Evolutionary conservation across 2,797 vertebrate genomes (phyloP).

Genomic region (Aplochiton taeniatus): DNA sequence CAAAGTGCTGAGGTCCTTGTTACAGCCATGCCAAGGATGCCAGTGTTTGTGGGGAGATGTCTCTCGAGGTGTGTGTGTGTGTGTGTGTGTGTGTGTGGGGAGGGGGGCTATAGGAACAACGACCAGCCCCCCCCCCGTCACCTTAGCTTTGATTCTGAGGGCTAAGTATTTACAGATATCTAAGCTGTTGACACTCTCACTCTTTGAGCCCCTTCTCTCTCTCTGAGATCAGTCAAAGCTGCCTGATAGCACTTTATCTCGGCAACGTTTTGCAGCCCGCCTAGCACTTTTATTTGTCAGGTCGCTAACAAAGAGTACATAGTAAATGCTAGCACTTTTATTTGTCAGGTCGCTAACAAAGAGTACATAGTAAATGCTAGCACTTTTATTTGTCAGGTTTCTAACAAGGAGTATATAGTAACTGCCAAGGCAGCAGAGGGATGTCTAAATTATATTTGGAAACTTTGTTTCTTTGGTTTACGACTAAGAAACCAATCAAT

Average conservation of each 20-base stretch:
- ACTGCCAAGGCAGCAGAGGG: no score
- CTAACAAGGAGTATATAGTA: conserved; percentile 50
- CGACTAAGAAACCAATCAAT: no score
- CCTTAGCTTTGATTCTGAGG: conserved; percentile 67
- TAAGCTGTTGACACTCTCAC: conserved; percentile 70
- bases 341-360: conserved; percentile 72
- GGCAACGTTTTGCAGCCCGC: conserved; percentile 67
- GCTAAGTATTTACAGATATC: conserved; percentile 75
- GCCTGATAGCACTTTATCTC: conserved; percentile 76
- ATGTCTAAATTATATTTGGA: no score
- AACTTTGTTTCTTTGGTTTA: no score
- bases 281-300: conserved; percentile 75
- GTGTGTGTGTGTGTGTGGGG: conserved; percentile 61
- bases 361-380: conserved; percentile 48
- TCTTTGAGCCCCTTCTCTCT: conserved; percentile 71
- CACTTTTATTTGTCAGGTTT: conserved; percentile 73
- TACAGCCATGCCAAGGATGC: no score
- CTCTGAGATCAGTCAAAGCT: conserved; percentile 65
- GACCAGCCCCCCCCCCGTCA: conserved; percentile 59
- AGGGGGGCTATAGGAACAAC: conserved; percentile 59
- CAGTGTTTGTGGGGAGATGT: no score
- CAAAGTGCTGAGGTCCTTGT: no score
- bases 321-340: conserved; percentile 62
- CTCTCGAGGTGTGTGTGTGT: neutral
- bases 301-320: conserved; percentile 60